Evolutionary conservation across 1,140 invertebrate species (phyloP), one percentile per base, ranked within the genome.

Genomic region (Pseudachorutes palmiensis): DNA sequence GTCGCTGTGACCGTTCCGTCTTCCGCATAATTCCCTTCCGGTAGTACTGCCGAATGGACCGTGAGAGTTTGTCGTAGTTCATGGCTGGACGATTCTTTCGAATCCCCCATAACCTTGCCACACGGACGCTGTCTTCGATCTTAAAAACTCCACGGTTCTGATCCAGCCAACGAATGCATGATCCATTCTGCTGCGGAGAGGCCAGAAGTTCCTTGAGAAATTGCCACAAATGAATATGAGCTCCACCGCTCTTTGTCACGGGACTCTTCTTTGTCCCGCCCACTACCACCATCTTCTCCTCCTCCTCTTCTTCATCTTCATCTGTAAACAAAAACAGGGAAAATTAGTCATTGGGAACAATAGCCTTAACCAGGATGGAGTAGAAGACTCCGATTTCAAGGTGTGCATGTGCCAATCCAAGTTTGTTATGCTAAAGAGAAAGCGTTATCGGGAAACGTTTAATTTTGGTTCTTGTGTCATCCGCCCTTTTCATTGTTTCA

Each of bases 1-100:
- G 84, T 76, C 97, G 85, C 81, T 99, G 97, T 67, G 94, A 96
- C 45, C 96, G 83, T 76, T 97, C 93, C 1, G 97, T 98, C 79
- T 99, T 99, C 83, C 97, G 97, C 92, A 99, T 99, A 79, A 99
- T 99, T 51, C 94, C 94, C 79, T 99, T 99, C 80, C 98, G 98
- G 84, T 99, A 99, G 81, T 99, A 99, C 79, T 99, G 97, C 22
- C 97, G 82, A 72, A 99, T 97, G 70, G 94, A 97, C 51, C 97
- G 86, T 65, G 93, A 97, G 33, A 99, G 81, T 78, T 99, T 99
- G 82, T 99, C 97, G 80, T 99, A 99, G 81, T 99, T 99, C 96
- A 99, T 99, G 1, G 94, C 94, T 0, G 96, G 94, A 16, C 96
- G 83, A 81, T 99, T 99, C 79, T 99, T 99, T 51, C 96, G 83